Evolutionary conservation across 2,888 invertebrate species (phyloP), one percentile per base, ranked within the genome.

Genomic region (Drosophila yooni): DNA sequence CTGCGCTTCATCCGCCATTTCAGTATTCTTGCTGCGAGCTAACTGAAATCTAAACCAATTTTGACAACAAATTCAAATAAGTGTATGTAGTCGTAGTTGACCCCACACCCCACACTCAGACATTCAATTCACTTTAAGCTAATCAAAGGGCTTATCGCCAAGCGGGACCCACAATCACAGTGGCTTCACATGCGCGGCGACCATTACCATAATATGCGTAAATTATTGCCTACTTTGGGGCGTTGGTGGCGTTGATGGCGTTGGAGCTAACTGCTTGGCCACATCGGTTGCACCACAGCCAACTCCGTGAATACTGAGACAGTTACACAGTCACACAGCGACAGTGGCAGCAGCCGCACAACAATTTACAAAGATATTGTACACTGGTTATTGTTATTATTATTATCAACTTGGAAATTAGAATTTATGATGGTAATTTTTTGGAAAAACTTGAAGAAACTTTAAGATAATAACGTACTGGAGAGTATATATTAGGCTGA

Each of bases 121-220:
- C 79, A 89, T 84, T 89, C 79, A 74, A 89, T 84, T 89, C 74
- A 88, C 84, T 89, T 84, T 69, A 75, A 59, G 53, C 70, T 74
- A 70, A 82, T 82, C 81, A 68, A 62, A 18, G 57, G 56, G 62
- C 72, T 76, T 52, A 65, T 54, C 59, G 63, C 46, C 59, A n/a
- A 15, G 27, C 61, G 57, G 50, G 18, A 46, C 34, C 36, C 79
- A 70, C 76, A 68, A 76, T 80, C 76, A 74, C 67, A 88, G 77
- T 86, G 66, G 74, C 70, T 83, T 83, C 89, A 82, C 84, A 89
- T 84, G 90, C 85, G 83, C 88, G 59, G 29, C 73, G 40, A 34
- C 72, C 71, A 88, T 86, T 90, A 88, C 70, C 89, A 81, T 86
- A 86, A 90, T 73, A 81, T 66, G 70, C 48, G 63, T 65, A 90